Percentiles rank a stretch among this genome's conserved stretches.
These are phyloP conservation scores for Ophonus ardosiacus DNA, from an alignment of 2,888 invertebrate species.

Conservation along the genomic window DNA sequence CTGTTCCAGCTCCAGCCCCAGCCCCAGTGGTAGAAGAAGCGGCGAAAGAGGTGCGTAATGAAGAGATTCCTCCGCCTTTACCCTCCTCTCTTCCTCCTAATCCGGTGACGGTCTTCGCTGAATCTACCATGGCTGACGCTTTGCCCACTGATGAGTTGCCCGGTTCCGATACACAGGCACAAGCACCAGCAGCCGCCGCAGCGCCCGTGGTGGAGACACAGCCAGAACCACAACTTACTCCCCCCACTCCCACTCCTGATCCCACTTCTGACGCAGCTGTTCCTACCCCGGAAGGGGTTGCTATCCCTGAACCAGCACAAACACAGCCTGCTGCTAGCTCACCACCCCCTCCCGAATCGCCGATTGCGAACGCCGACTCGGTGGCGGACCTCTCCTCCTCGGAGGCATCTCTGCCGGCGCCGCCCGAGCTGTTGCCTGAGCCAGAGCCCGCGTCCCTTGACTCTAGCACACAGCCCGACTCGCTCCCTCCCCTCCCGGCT, in stretches of 20 bases:
- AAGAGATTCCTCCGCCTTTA: conserved; percentile 84
- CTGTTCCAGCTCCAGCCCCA: not conserved
- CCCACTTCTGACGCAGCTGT: conserved; percentile 58
- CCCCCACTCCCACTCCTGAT: conserved; percentile 60
- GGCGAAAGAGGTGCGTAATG: conserved; percentile 80
- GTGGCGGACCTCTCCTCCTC: conserved; percentile 73
- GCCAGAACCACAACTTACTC: conserved; percentile 49
- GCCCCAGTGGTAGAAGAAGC: conserved; percentile 56
- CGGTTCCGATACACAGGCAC: conserved; percentile 64
- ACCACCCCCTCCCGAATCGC: conserved; percentile 61
- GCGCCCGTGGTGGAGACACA: conserved; percentile 67
- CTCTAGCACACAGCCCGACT: conserved; percentile 43
- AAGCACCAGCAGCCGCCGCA: conserved; percentile 66
- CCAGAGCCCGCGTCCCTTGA: conserved; percentile 67
- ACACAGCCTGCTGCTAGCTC: not conserved
- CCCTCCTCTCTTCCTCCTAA: conserved; percentile 87
- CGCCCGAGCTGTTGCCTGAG: conserved; percentile 74
- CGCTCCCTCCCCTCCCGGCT: conserved; percentile 60
- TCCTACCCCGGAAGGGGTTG: conserved; percentile 61
- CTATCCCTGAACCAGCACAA: not conserved
- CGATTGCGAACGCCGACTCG: conserved; percentile 73
- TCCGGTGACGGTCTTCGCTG: conserved; percentile 86
- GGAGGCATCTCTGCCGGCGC: conserved; percentile 72
- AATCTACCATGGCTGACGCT: conserved; percentile 80
- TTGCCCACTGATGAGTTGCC: conserved; percentile 70